Evolutionary conservation across 2,797 vertebrate genomes (phyloP).

Genomic region (Kryptopterus vitreolus): DNA sequence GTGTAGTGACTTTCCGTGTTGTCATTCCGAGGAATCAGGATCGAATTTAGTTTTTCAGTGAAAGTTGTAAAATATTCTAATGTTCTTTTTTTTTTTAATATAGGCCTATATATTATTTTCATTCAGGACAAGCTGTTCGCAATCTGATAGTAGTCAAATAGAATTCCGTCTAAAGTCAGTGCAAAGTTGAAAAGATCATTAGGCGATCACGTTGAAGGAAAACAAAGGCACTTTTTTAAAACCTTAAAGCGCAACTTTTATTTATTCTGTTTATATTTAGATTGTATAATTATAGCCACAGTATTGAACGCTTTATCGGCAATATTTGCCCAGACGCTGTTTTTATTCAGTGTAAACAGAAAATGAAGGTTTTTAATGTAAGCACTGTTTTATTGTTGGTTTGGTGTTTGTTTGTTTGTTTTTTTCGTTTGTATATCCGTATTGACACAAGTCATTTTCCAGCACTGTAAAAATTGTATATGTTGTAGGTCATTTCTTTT

Average conservation of each 20-base stretch:
- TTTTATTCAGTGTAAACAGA: constrained; percentile 72
- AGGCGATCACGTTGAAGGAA: constrained; percentile 67
- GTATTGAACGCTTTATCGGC: constrained; percentile 90
- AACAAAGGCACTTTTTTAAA: constrained; percentile 91
- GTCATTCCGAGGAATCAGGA: constrained; percentile 14
- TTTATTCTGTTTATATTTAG: constrained; percentile 90
- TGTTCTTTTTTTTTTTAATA: not conserved
- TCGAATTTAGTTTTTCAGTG: not conserved
- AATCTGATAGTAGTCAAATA: constrained; percentile 29
- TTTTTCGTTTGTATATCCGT: constrained; percentile 66
- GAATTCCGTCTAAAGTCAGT: constrained; percentile 34
- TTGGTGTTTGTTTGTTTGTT: constrained; percentile 56
- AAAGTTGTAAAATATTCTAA: constrained; percentile 25
- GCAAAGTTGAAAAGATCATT: constrained; percentile 18
- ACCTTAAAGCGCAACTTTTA: constrained; percentile 85
- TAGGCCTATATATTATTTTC: constrained; percentile 30
- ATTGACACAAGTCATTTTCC: constrained; percentile 82
- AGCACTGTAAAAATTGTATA: constrained; percentile 93
- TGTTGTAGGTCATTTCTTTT: constrained; percentile 73
- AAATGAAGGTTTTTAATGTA: constrained; percentile 74
- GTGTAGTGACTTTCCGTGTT: constrained; percentile 40
- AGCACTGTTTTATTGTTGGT: constrained; percentile 73
- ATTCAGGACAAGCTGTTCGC: constrained; percentile 42
- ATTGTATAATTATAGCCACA: constrained; percentile 78
- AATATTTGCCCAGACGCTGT: constrained; percentile 94